Conservation (phyloP, 2,797 vertebrate genomes). For the Pachyuromys duprasi region DNA sequence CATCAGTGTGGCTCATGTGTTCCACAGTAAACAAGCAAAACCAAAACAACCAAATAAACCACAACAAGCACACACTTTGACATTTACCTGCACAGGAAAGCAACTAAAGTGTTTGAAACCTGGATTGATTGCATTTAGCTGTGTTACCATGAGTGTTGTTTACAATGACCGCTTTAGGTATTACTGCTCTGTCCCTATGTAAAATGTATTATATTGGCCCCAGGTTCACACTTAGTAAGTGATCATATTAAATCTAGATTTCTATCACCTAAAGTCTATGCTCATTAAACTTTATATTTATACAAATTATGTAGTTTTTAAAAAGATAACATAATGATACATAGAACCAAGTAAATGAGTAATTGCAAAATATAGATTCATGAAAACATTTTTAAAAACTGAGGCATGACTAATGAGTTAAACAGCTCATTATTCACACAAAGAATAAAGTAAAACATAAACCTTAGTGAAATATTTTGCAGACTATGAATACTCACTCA, state of each 20-base stretch:
- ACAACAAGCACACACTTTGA: not conserved
- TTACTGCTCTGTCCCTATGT: not conserved
- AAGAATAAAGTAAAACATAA: conserved; percentile 18
- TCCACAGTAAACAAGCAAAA: not conserved
- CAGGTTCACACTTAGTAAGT: not conserved
- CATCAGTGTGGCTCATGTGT: not conserved
- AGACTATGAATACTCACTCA: not conserved
- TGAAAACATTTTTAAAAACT: not conserved
- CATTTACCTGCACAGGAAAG: not conserved
- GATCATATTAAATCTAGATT: not conserved
- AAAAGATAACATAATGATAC: not conserved
- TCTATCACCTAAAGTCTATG: not conserved
- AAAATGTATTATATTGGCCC: not conserved
- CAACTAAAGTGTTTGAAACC: not conserved
- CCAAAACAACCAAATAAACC: not conserved
- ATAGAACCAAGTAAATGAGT: not conserved
- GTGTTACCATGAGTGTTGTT: not conserved
- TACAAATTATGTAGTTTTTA: not conserved
- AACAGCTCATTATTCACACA: not conserved
- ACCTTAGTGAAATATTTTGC: not conserved
- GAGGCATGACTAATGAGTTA: not conserved
- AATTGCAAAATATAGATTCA: not conserved
- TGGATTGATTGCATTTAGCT: not conserved
- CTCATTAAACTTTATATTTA: not conserved
- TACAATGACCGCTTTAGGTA: not conserved